These are phyloP conservation scores for Timandra comae DNA, from an alignment of 2,888 invertebrate species.

Conservation along the genomic window DNA sequence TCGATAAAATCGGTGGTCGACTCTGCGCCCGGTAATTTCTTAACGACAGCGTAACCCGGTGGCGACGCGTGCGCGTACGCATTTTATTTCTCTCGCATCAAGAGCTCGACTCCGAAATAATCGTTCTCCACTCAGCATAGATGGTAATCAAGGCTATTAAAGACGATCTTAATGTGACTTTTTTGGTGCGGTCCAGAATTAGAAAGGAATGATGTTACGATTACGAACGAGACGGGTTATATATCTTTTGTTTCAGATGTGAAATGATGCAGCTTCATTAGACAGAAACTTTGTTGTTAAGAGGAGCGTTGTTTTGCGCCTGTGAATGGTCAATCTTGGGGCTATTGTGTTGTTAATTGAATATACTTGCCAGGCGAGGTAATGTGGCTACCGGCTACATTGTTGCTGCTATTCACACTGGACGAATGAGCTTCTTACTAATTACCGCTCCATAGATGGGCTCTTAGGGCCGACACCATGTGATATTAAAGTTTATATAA, in stretches of 20 bases:
- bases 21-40: conserved; percentile 70
- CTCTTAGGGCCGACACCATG: conserved; percentile 43
- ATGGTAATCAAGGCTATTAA: conserved; percentile 75
- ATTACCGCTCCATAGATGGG: conserved; percentile 43
- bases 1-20: conserved; percentile 74
- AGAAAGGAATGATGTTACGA: conserved; percentile 38
- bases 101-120: conserved; percentile 69
- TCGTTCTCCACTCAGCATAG: conserved; percentile 73
- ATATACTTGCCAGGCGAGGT: conserved; percentile 40
- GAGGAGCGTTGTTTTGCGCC: conserved; percentile 28
- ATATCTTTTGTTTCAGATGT: conserved; percentile 26
- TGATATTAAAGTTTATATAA: no score
- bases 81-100: conserved; percentile 69
- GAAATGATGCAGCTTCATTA: conserved; percentile 15
- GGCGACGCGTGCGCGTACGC: conserved; percentile 72
- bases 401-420: conserved; percentile 56
- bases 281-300: conserved; percentile 12
- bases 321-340: conserved; percentile 26
- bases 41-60: conserved; percentile 76
- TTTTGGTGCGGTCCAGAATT: conserved; percentile 53
- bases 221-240: conserved; percentile 27
- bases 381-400: conserved; percentile 54
- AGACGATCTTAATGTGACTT: conserved; percentile 67
- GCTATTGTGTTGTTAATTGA: conserved; percentile 59
- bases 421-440: conserved; percentile 61